These are phyloP conservation scores for Lordiphosa mommai DNA, from an alignment of 1,140 invertebrate genomes.

Conservation along the genomic window DNA sequence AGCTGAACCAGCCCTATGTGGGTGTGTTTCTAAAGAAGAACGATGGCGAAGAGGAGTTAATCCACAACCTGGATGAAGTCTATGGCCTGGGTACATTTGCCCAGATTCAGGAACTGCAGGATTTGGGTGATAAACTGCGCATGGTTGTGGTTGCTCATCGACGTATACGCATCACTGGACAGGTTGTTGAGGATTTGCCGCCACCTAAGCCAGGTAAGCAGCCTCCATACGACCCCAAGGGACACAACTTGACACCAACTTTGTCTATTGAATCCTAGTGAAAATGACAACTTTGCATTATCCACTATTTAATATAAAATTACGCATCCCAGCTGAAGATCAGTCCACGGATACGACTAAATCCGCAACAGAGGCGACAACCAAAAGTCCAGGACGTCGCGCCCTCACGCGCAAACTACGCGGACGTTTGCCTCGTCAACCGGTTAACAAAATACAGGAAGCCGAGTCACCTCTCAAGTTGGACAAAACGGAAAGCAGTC, in stretches of 20 bases:
- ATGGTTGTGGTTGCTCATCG: slow-evolving; percentile 97
- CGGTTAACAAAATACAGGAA: slow-evolving; percentile 19
- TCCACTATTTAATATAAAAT: slow-evolving; percentile 79
- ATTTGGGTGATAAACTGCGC: slow-evolving; percentile 93
- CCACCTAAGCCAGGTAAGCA: slow-evolving; percentile 77
- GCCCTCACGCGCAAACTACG: slow-evolving; percentile 79
- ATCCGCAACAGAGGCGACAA: not conserved
- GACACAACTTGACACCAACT: slow-evolving; percentile 45
- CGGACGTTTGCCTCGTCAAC: slow-evolving; percentile 22
- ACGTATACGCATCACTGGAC: slow-evolving; percentile 89
- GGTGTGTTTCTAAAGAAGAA: slow-evolving; percentile 98
- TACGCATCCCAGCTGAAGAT: slow-evolving; percentile 79
- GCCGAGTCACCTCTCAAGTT: slow-evolving; percentile 35
- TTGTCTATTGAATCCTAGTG: slow-evolving; percentile 64
- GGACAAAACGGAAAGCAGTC: slow-evolving; percentile 25
- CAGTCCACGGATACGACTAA: slow-evolving; percentile 41
- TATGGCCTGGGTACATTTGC: slow-evolving; percentile 97
- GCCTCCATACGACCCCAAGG: slow-evolving; percentile 12
- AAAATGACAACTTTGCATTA: slow-evolving; percentile 80
- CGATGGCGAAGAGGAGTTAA: slow-evolving; percentile 93
- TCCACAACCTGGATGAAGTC: slow-evolving; percentile 92
- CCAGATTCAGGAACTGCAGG: slow-evolving; percentile 98
- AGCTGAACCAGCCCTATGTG: slow-evolving; percentile 97
- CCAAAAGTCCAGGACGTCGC: not conserved
- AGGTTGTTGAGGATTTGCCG: slow-evolving; percentile 86